A percentile compares a stretch with the other conserved stretches of the same genome.
Conservation (phyloP, 2,888 invertebrate genomes). For the Drosophila subsilvestris region DNA sequence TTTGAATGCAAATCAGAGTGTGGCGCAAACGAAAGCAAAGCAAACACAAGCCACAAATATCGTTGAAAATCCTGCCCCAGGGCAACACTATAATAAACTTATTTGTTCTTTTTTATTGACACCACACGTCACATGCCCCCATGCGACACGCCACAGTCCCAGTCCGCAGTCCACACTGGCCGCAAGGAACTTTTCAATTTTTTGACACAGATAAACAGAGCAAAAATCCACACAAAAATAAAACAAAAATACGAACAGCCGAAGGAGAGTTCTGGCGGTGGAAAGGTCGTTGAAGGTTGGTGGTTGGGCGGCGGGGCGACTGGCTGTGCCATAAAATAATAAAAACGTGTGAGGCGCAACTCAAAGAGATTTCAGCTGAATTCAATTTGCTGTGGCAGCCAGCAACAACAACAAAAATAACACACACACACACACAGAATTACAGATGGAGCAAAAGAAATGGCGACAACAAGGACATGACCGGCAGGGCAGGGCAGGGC, state of each 20-base stretch:
- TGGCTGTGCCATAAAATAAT: constrained; percentile 70
- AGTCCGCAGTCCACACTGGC: constrained; percentile 1
- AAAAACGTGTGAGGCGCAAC: constrained; percentile 63
- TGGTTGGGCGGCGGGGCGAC: constrained; percentile 14
- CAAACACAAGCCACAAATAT: constrained; percentile 52
- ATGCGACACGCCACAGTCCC: background rate
- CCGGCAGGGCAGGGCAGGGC: constrained; percentile 39
- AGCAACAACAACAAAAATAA: constrained; percentile 2
- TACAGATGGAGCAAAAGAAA: constrained; percentile 8
- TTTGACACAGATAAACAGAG: constrained; percentile 43
- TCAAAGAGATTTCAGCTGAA: constrained; percentile 71
- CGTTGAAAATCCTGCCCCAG: constrained; percentile 31
- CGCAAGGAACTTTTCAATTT: constrained; percentile 58
- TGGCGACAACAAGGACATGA: constrained; percentile 58
- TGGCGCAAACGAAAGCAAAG: constrained; percentile 34
- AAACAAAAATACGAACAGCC: background rate
- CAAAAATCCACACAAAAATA: background rate
- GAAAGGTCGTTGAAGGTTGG: constrained; percentile 1
- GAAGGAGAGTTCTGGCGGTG: background rate
- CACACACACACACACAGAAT: too few relatives aligned
- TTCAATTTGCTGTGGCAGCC: constrained; percentile 60
- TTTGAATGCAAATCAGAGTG: constrained; percentile 47
- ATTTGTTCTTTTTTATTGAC: constrained; percentile 34
- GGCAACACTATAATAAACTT: constrained; percentile 38
- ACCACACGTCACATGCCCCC: constrained; percentile 9